Conservation (phyloP, 2,797 vertebrate genomes). For the Channallabes apus region DNA sequence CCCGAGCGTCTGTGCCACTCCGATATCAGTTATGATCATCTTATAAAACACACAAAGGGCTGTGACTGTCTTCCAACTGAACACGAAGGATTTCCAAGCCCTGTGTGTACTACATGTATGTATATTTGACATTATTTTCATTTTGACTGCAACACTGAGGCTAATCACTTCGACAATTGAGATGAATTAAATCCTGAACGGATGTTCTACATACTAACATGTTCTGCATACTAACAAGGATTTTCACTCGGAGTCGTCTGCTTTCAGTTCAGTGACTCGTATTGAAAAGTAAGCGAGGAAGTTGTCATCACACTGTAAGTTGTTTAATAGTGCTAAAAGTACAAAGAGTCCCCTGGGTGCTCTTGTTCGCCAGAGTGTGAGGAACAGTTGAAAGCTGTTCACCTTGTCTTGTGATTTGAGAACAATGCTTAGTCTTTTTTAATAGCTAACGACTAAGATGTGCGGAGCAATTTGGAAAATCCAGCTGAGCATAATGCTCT, state of each 20-base stretch:
- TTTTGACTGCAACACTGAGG: conserved; percentile 34
- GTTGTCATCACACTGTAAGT: background rate
- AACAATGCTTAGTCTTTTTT: conserved; percentile 28
- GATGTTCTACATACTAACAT: conserved; percentile 11
- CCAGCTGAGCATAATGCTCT: conserved; percentile 39
- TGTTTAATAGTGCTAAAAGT: conserved; percentile 19
- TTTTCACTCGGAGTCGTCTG: background rate
- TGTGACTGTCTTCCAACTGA: conserved; percentile 34
- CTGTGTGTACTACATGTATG: conserved; percentile 25
- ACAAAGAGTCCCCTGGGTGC: background rate
- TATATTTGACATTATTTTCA: conserved; percentile 43
- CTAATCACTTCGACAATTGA: conserved; percentile 37
- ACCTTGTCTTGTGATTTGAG: conserved; percentile 27
- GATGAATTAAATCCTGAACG: conserved; percentile 30
- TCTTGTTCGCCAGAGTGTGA: conserved; percentile 2
- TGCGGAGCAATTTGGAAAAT: conserved; percentile 33
- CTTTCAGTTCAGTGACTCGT: conserved; percentile 4
- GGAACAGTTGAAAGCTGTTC: conserved; percentile 15
- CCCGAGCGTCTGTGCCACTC: conserved; percentile 22
- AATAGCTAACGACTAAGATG: conserved; percentile 15
- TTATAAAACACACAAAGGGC: conserved; percentile 44
- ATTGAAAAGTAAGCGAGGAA: background rate
- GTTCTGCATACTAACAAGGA: conserved; percentile 29
- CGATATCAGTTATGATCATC: conserved; percentile 52
- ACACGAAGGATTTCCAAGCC: conserved; percentile 44